Base-by-base conservation (phyloP, 2,797 vertebrate species). In the Neosilurus hyrtlii region DNA sequence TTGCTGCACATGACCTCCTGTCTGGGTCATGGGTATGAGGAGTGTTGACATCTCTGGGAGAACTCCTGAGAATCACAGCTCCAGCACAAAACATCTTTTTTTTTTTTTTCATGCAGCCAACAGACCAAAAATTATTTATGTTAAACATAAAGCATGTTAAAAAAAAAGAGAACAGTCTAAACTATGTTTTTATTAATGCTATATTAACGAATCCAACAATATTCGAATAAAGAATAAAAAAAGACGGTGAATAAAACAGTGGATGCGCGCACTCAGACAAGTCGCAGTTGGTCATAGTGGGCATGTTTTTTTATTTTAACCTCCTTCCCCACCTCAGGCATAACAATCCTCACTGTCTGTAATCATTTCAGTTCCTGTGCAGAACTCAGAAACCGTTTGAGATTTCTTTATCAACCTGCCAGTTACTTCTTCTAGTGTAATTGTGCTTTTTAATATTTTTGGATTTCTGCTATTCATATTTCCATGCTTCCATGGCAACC, bases 41-140 rank as follows among this genome's bases (percentile, higher is more conserved):
- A 57, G 78, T 61, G 79, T 83, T 86, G 78, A 63, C 22, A 15
- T 76, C 8, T 83, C 84, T 76, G 65, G 78, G 30, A 65, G 80
- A 86, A 84, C 24, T 59, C 75, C 63, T 80, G 82, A 86, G 81
- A 83, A 75, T 24, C 59, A 73, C 6, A 10, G 71, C 56, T 82
- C 22, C 80, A 72, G 22, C 26, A 51, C 61, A 35, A 77, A 22
- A 43, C 30, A 4, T 74, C 30, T 30, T 30, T 30, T 62, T 12
- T 6, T 6, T 43, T 71, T 81, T 83, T 74, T 77, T 18, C n/a
- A 37, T 67, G 18, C 49, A 81, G 59, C n/a, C 10, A 24, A 54
- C 79, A 37, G 1, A 37, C 12, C 10, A 76, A 57, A 74, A 16
- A 56, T 56, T 2, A 56, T 56, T 11, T 30, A 30, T 30, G 30